Conservation (phyloP, 2,797 vertebrate genomes). For the Tenualosa ilisha region DNA sequence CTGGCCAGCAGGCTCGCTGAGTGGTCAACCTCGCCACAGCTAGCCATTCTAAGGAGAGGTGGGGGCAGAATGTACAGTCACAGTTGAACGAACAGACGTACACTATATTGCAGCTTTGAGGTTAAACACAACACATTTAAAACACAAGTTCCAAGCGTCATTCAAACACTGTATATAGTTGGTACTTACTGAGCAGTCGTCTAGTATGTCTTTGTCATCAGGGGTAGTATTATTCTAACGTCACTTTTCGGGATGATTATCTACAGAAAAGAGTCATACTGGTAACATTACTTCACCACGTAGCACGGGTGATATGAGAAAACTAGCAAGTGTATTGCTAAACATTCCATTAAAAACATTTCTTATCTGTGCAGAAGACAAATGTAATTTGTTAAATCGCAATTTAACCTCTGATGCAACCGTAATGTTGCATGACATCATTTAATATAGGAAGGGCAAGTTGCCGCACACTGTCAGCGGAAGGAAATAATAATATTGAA, state of each 20-base stretch:
- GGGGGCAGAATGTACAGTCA: background rate
- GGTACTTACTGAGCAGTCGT: constrained; percentile 15
- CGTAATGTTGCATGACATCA: background rate
- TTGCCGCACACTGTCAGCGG: background rate
- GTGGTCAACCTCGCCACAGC: constrained; percentile 85
- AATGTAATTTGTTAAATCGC: background rate
- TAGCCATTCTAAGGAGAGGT: constrained; percentile 82
- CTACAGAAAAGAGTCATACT: background rate
- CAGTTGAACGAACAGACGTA: background rate
- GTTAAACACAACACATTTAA: background rate
- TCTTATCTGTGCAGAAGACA: background rate
- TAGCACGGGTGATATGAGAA: background rate
- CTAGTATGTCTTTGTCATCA: constrained; percentile 18
- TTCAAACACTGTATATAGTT: background rate
- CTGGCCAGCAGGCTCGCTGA: constrained; percentile 80
- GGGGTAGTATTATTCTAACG: constrained; percentile 5
- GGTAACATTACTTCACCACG: background rate
- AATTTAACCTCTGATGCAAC: background rate
- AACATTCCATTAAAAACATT: background rate
- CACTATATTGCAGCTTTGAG: background rate
- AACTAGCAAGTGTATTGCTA: background rate
- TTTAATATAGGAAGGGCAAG: background rate
- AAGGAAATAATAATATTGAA: background rate
- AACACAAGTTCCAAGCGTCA: background rate
- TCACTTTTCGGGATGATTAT: background rate